Conservation (phyloP, 2,797 vertebrate species). For the Sciaenops ocellatus region DNA sequence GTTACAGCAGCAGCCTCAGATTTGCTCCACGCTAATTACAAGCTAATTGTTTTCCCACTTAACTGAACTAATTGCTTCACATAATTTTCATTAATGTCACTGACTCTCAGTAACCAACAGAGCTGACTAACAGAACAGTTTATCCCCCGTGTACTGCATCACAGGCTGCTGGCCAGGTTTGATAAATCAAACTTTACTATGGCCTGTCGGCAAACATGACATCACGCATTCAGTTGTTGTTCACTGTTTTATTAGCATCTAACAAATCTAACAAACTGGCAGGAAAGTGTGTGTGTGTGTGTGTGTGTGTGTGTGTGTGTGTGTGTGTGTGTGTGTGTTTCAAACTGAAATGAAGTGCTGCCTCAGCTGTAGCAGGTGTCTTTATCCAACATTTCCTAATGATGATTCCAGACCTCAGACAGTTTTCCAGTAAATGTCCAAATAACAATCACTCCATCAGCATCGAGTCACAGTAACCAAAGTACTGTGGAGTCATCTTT, state of each 20-base stretch:
- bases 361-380: background rate
- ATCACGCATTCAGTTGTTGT: background rate
- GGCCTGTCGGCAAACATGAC: background rate
- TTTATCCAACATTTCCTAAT: background rate
- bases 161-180: conserved; percentile 6
- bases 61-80: conserved; percentile 14
- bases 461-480: background rate
- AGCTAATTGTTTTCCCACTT: background rate
- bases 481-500: background rate
- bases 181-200: conserved; percentile 7
- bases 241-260: background rate
- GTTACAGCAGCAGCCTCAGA: conserved; percentile 1
- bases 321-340: background rate
- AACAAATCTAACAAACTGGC: no score
- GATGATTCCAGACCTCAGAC: background rate
- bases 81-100: background rate
- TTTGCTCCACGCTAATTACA: conserved; percentile 28
- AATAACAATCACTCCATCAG: background rate
- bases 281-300: background rate
- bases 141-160: background rate
- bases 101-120: background rate
- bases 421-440: background rate
- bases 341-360: background rate
- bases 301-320: no score
- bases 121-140: background rate